Conservation (phyloP, 2,113 vertebrate genomes). For the Pedetes capensis region DNA sequence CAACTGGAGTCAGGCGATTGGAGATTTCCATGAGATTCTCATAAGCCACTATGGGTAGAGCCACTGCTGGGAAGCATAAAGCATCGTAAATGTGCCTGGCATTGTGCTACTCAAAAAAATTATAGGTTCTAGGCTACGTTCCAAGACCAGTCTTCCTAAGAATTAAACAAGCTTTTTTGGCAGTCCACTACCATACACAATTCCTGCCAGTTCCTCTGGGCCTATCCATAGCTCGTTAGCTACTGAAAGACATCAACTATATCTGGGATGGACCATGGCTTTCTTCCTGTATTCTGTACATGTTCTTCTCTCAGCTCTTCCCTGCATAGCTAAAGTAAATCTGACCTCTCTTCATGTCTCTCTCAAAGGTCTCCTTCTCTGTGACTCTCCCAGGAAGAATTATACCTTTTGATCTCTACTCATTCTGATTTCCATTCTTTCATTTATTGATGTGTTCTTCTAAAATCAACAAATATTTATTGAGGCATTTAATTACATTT, state of each 20-base stretch:
- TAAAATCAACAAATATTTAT: not conserved
- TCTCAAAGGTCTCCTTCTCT: not conserved
- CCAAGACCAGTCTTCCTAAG: not conserved
- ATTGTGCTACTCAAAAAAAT: not conserved
- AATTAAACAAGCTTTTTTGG: not conserved
- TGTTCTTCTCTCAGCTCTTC: not conserved
- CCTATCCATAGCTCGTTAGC: not conserved
- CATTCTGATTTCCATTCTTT: not conserved
- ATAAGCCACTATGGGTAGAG: not conserved
- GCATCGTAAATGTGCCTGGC: not conserved
- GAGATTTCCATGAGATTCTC: not conserved
- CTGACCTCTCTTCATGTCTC: not conserved
- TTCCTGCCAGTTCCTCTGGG: not conserved
- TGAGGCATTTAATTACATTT: not conserved
- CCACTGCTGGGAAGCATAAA: not conserved
- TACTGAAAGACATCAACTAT: not conserved
- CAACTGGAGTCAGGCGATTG: not conserved
- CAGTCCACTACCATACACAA: not conserved
- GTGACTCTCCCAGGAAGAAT: not conserved
- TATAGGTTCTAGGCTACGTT: not conserved
- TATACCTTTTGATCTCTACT: not conserved
- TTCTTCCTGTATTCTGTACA: not conserved
- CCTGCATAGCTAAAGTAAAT: not conserved
- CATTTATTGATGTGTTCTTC: not conserved
- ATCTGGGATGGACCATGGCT: not conserved